Evolutionary conservation across 2,888 invertebrate species (phyloP).

Genomic region (Nomada lathburiana): DNA sequence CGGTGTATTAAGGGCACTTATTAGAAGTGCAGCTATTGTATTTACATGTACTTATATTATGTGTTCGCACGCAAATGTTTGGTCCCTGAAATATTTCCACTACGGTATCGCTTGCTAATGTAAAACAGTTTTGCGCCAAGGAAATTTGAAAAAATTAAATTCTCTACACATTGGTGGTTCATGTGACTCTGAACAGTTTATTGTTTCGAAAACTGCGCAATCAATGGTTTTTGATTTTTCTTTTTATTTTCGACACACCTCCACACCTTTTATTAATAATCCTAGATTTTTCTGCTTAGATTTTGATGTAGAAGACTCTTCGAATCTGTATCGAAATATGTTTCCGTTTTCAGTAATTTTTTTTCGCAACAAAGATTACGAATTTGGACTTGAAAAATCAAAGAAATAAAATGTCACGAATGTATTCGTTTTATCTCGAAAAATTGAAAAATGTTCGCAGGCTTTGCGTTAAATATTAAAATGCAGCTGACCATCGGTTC

Average conservation of each 20-base stretch:
- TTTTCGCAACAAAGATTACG: too few species aligned
- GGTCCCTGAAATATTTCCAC: constrained; percentile 79
- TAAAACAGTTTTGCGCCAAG: constrained; percentile 21
- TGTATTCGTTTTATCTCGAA: too few species aligned
- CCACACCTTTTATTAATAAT: not conserved
- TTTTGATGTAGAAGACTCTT: too few species aligned
- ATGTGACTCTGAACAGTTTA: not conserved
- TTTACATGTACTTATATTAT: not conserved
- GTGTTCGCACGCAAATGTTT: constrained; percentile 63
- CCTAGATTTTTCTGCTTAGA: too few species aligned
- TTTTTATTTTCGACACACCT: not conserved
- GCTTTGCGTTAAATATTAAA: too few species aligned
- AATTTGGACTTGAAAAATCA: too few species aligned
- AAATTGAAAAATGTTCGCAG: too few species aligned
- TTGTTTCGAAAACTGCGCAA: not conserved
- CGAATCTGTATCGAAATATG: too few species aligned
- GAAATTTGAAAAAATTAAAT: not conserved
- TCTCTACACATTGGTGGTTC: not conserved
- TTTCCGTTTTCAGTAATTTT: too few species aligned
- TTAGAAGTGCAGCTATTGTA: not conserved
- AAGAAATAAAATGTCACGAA: too few species aligned
- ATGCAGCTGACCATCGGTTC: too few species aligned
- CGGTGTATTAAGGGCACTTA: not conserved
- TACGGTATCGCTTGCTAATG: constrained; percentile 67
- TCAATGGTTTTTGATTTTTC: too few species aligned